These are phyloP conservation scores for Isaurus tuberculatus DNA, from an alignment of 92 coral and sea anemone species.

Conservation along the genomic window DNA sequence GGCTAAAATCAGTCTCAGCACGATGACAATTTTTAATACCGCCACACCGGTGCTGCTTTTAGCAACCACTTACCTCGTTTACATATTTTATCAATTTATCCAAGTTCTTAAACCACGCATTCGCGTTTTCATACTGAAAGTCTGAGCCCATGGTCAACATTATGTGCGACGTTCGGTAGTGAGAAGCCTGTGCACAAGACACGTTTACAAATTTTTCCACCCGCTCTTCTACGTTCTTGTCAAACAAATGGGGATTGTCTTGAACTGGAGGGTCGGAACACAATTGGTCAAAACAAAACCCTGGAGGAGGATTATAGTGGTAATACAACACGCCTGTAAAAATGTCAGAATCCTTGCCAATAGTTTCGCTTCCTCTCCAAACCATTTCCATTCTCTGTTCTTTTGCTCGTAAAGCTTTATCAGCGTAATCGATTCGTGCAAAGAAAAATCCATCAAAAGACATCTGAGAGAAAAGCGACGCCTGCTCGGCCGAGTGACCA, in stretches of 20 bases:
- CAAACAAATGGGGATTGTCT: conserved; percentile 76
- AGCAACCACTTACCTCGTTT: conserved; percentile 64
- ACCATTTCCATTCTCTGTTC: conserved; percentile 73
- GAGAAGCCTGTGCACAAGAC: conserved; percentile 75
- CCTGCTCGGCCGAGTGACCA: no score
- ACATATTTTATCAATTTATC: conserved; percentile 82
- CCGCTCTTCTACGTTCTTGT: conserved; percentile 76
- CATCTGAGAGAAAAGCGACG: no score
- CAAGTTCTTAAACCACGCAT: conserved; percentile 85
- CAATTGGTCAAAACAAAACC: conserved; percentile 89
- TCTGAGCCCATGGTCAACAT: conserved; percentile 93
- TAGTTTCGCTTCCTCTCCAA: conserved; percentile 82
- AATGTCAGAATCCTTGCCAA: conserved; percentile 77
- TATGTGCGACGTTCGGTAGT: conserved; percentile 81
- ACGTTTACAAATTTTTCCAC: conserved; percentile 69
- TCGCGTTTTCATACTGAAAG: conserved; percentile 87
- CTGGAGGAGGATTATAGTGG: conserved; percentile 79
- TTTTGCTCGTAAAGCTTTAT: conserved; percentile 55
- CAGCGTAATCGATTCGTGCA: conserved; percentile 73
- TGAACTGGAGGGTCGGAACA: conserved; percentile 80
- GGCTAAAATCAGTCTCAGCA: no score
- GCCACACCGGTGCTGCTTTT: no score
- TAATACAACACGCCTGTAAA: conserved; percentile 88
- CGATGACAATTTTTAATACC: no score
- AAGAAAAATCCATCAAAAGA: conserved; percentile 83